Evolutionary conservation across 2,113 vertebrate genomes (phyloP), one percentile per base, ranked within the genome.

Genomic region (Indri indri): DNA sequence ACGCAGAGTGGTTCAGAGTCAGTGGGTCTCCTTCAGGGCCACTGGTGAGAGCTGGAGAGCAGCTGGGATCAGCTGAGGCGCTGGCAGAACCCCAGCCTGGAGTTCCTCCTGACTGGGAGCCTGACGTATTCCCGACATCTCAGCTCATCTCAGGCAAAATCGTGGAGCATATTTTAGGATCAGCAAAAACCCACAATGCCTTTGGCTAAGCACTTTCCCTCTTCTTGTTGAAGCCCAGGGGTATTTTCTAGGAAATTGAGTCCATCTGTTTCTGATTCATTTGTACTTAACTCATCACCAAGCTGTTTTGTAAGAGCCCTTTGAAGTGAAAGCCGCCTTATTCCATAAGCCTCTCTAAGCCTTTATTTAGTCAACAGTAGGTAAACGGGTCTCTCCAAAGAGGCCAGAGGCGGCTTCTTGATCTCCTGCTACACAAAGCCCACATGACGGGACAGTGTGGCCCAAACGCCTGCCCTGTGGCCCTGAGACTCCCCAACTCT

Each of bases 211-310:
- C 89, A 93, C 94, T 91, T 91, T 95, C 22, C 47, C 90, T 96
- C 92, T 94, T 88, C 96, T 95, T 76, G 90, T 68, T 63, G 96
- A 97, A 97, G 95, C 96, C 96, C 97, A 91, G 63, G 97, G 94
- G 97, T 95, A 96, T 97, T 97, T 96, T 93, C 95, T 93, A 94
- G 97, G 96, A 98, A 97, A 97, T 94, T 96, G 94, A 97, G 94
- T 96, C 96, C 97, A 97, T 97, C 95, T 97, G 97, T 97, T 97
- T 94, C 94, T 96, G 92, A 98, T 98, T 98, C 96, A 85, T 94
- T 97, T 87, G 90, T 95, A 95, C 91, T 97, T 97, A 97, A 97
- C 89, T 98, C 97, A 91, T 97, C 94, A 87, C 85, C 82, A 80
- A 70, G 93, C 94, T 96, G 91, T 82, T 96, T 94, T 91, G 93